Base-by-base conservation (phyloP, 1,140 invertebrate genomes). In the Polypedilum pembai region DNA sequence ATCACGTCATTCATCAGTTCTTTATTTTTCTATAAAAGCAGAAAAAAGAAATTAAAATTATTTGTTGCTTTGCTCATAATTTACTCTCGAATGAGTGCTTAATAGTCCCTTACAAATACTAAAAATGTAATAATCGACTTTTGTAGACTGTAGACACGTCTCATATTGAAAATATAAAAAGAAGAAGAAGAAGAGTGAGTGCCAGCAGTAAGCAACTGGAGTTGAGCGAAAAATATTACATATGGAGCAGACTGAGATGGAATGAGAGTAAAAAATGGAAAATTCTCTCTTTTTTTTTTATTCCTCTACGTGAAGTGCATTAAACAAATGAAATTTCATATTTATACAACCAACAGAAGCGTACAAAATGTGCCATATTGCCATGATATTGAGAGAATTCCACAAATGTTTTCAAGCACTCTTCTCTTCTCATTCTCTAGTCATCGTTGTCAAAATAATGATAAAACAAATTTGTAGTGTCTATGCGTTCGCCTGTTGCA, bases 1-100 rank as follows among this genome's bases (percentile, higher is more conserved):
- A 88, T 83, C 74, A 88, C 81, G 78, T 88, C 87, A 78, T 86
- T 87, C 87, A 89, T 88, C 76, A 88, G 82, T 78, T 88, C 87
- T 81, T 88, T 88, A 80, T 89, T 88, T 85, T 88, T 89, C 88
- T 89, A 87, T 74, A 88, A 88, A 76, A 78, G 80, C 82, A 80
- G 80, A 79, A 78, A 78, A 74, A 75, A 77, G 45, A 75, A n/a
- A n/a, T n/a, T n/a, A n/a, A n/a, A n/a, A 45, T 45, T 56, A 12
- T 56, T 15, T 56, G 45, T 56, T n/a, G 15, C 5, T 56, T 56
- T 12, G 3, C 15, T 56, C 12, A 56, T 56, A 56, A 56, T n/a
- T 56, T 56, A 56, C 45, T 33, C 2, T 33, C 5, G 24, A 33
- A 33, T 33, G 5, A 33, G 24, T 33, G 24, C 24, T 56, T 56